A percentile compares a stretch with the other conserved stretches of the same genome.
phyloP scores from a whole-genome alignment of 1,140 invertebrate species.

The Parapsyche elsis region DNA sequence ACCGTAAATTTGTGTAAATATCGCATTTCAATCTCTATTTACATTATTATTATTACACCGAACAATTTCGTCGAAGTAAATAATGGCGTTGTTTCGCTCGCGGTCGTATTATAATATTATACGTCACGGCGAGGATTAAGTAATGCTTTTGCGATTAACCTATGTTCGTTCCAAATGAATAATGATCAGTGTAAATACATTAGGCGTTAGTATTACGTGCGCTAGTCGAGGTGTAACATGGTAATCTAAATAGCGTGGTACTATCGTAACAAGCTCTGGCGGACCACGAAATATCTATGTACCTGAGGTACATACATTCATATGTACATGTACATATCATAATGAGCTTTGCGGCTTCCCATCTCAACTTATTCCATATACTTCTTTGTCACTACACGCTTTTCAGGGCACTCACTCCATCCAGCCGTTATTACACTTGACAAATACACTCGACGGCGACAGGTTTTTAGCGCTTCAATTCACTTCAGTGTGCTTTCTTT shows the following conservation, averaged over 20 bases:
- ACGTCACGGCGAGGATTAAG: slow-evolving; percentile 3
- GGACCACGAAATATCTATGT: background rate
- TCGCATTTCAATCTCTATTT: too few relatives aligned
- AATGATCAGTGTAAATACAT: slow-evolving; percentile 29
- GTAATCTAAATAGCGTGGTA: slow-evolving; percentile 16
- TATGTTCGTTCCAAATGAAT: slow-evolving; percentile 33
- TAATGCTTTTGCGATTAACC: slow-evolving; percentile 24
- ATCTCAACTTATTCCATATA: slow-evolving; percentile 50
- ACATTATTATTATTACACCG: too few relatives aligned
- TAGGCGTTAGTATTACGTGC: slow-evolving; percentile 1
- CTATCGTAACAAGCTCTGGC: slow-evolving; percentile 3
- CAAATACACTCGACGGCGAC: slow-evolving; percentile 28
- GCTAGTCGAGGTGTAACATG: slow-evolving; percentile 18
- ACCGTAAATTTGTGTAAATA: too few relatives aligned
- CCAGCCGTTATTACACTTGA: slow-evolving; percentile 51
- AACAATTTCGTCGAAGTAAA: too few relatives aligned
- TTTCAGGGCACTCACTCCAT: slow-evolving; percentile 35
- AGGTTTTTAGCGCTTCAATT: background rate
- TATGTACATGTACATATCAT: slow-evolving; percentile 30
- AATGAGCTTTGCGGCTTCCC: slow-evolving; percentile 52
- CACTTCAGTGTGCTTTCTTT: background rate
- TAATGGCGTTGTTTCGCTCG: too few relatives aligned
- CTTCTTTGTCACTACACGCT: slow-evolving; percentile 48
- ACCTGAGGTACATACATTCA: background rate
- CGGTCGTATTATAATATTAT: background rate